A percentile compares a stretch with the other conserved stretches of the same genome.
These are phyloP conservation scores for Picus viridis DNA, from an alignment of 2,797 vertebrate genomes.

Conservation along the genomic window DNA sequence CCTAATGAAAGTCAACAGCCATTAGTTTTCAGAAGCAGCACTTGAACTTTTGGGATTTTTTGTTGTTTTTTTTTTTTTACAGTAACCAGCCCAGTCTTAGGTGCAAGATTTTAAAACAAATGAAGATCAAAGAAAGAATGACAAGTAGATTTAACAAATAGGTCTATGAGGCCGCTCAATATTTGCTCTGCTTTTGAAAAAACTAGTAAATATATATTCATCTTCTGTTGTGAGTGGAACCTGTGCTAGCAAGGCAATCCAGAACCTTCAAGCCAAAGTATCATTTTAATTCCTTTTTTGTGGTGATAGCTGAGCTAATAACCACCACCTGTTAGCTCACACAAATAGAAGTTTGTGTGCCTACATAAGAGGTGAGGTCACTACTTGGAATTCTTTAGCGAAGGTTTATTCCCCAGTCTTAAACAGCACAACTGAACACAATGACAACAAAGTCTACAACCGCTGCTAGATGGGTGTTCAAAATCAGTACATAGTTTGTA, in stretches of 20 bases:
- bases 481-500: background rate
- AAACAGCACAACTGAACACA: background rate
- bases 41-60: conserved; percentile 77
- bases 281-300: background rate
- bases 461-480: background rate
- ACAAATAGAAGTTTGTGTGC: background rate
- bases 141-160: conserved; percentile 69
- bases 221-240: conserved; percentile 35
- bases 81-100: conserved; percentile 25
- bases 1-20: conserved; percentile 79
- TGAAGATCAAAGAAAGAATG: conserved; percentile 77
- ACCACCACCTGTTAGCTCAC: conserved; percentile 5
- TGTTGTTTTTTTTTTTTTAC: background rate
- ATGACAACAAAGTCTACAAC: background rate
- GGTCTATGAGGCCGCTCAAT: conserved; percentile 4
- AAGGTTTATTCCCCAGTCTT: background rate
- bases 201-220: conserved; percentile 44
- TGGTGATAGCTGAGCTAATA: background rate
- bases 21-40: conserved; percentile 79
- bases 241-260: conserved; percentile 6
- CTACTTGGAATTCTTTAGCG: background rate
- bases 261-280: conserved; percentile 2
- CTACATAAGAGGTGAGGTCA: background rate
- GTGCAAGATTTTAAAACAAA: conserved; percentile 60
- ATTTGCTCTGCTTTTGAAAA: conserved; percentile 59